Percentiles rank a stretch among this genome's conserved stretches.
Evolutionary conservation across 2,888 invertebrate genomes (phyloP).

Genomic region (Macrostomum cliftonense): DNA sequence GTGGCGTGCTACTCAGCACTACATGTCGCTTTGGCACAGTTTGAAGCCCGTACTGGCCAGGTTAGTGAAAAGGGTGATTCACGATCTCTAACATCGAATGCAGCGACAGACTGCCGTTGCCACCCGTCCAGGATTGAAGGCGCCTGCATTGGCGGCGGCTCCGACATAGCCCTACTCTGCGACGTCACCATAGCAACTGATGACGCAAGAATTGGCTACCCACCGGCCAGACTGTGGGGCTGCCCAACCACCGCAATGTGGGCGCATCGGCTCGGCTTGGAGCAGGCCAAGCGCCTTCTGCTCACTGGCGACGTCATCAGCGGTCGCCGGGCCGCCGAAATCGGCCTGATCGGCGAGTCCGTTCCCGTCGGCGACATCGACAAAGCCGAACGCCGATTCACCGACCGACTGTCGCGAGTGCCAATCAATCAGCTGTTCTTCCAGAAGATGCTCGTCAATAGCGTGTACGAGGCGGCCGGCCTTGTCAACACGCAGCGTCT

Average conservation of each 20-base stretch:
- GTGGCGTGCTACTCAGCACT: conserved; percentile 12
- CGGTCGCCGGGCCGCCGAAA: conserved; percentile 14
- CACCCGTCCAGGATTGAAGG: conserved; percentile 15
- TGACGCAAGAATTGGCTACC: conserved; percentile 17
- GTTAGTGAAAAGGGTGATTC: too few species aligned
- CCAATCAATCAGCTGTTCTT: conserved; percentile 18
- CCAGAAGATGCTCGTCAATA: conserved; percentile 16
- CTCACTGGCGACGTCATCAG: conserved; percentile 15
- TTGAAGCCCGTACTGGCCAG: conserved; percentile 14
- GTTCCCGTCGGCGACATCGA: conserved; percentile 14
- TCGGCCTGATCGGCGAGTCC: conserved; percentile 15
- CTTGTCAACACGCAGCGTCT: conserved; percentile 14
- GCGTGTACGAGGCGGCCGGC: conserved; percentile 15
- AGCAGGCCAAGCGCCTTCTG: conserved; percentile 15
- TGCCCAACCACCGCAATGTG: conserved; percentile 18
- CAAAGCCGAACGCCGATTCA: conserved; percentile 11
- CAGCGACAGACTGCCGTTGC: too few species aligned
- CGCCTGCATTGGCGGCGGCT: conserved; percentile 16
- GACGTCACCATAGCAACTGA: conserved; percentile 16
- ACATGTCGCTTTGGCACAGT: conserved; percentile 17
- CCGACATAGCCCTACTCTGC: conserved; percentile 17
- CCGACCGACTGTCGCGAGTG: conserved; percentile 13
- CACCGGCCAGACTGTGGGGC: conserved; percentile 17
- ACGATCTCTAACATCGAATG: too few species aligned
- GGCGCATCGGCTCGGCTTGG: conserved; percentile 15